Conservation (phyloP, 2,797 vertebrate genomes). For the Tachyglossus aculeatus region DNA sequence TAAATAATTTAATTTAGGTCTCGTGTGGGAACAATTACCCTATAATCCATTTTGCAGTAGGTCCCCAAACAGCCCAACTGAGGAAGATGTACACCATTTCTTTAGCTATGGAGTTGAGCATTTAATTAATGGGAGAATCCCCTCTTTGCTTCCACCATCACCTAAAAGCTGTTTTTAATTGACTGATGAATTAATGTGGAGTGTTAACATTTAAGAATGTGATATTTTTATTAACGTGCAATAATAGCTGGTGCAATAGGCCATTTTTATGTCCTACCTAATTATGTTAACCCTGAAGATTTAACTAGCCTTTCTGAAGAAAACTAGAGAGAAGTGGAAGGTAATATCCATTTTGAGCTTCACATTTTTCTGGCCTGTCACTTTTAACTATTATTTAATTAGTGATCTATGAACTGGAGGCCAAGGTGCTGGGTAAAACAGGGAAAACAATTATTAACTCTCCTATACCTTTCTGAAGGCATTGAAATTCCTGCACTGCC, state of each 20-base stretch:
- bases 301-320: slow-evolving; percentile 10
- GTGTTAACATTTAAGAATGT: slow-evolving; percentile 44
- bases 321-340: slow-evolving; percentile 42
- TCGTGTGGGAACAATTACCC: background rate
- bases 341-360: slow-evolving; percentile 35
- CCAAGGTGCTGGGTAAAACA: slow-evolving; percentile 8
- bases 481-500: background rate
- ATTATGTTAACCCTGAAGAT: slow-evolving; percentile 48
- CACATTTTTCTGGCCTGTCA: slow-evolving; percentile 19
- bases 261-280: slow-evolving; percentile 45
- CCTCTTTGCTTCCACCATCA: background rate
- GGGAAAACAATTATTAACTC: slow-evolving; percentile 15
- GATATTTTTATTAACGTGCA: slow-evolving; percentile 57
- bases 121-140: slow-evolving; percentile 25
- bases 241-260: slow-evolving; percentile 46
- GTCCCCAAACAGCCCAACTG: slow-evolving; percentile 2
- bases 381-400: slow-evolving; percentile 54
- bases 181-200: slow-evolving; percentile 37
- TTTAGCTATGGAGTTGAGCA: background rate
- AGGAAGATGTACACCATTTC: background rate
- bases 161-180: slow-evolving; percentile 19
- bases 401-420: slow-evolving; percentile 22
- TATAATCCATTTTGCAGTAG: background rate
- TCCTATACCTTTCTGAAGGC: background rate
- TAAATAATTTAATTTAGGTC: background rate